Conservation (phyloP, 2,797 vertebrate species). For the Pogonophryne albipinna region DNA sequence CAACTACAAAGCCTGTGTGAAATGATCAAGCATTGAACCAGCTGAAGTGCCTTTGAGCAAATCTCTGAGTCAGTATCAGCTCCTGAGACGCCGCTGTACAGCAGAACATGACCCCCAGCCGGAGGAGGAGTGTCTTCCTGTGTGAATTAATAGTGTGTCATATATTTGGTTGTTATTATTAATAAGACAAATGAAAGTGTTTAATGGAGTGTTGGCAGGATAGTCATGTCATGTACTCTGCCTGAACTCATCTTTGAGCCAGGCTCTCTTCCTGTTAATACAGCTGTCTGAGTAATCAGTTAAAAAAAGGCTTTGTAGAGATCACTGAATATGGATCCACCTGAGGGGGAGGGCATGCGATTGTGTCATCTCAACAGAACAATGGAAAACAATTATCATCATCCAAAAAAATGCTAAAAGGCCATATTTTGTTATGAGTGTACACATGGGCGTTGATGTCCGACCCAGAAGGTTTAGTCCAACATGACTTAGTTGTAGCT, state of each 20-base stretch:
- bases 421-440: not conserved
- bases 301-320: conserved; percentile 36
- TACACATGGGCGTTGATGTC: not conserved
- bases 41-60: conserved; percentile 1
- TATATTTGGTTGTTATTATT: conserved; percentile 41
- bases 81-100: not conserved
- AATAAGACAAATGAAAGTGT: conserved; percentile 43
- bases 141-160: conserved; percentile 28
- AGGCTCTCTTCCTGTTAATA: conserved; percentile 59
- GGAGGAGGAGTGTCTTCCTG: conserved; percentile 7
- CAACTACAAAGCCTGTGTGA: not conserved
- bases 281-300: conserved; percentile 58
- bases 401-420: not conserved
- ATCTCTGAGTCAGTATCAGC: not conserved
- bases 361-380: conserved; percentile 13
- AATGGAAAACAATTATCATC: conserved; percentile 3
- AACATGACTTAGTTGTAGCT: not conserved
- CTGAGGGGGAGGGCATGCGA: conserved; percentile 12
- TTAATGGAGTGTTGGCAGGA: conserved; percentile 31
- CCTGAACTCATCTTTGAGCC: conserved; percentile 51
- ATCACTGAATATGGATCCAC: conserved; percentile 32
- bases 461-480: not conserved
- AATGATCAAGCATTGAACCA: not conserved
- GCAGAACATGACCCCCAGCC: not conserved
- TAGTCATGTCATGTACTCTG: conserved; percentile 41